Conservation (phyloP, 2,113 vertebrate genomes). For the Pteronura brasiliensis region DNA sequence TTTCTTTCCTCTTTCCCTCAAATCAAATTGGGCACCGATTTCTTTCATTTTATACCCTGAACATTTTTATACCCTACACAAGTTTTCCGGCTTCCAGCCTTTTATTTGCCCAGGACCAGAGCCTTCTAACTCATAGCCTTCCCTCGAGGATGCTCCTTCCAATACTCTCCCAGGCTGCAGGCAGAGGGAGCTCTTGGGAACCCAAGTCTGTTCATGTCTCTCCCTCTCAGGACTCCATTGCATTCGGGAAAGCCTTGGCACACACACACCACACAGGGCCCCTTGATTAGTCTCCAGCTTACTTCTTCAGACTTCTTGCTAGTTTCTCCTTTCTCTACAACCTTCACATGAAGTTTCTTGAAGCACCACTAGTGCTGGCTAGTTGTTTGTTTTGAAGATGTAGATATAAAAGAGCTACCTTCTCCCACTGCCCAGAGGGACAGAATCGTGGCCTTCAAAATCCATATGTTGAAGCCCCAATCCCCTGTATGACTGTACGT, state of each 20-base stretch:
- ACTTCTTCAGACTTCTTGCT: background rate
- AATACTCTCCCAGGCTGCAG: background rate
- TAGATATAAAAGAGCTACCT: background rate
- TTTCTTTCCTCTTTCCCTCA: background rate
- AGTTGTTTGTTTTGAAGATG: background rate
- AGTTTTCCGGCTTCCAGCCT: background rate
- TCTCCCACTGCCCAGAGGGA: background rate
- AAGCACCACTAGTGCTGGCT: background rate
- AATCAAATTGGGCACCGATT: background rate
- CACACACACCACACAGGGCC: accelerated
- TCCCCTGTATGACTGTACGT: background rate
- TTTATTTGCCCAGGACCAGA: background rate
- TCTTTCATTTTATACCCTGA: conserved; percentile 27
- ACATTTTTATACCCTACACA: background rate
- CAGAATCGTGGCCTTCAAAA: background rate
- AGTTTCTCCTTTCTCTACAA: background rate
- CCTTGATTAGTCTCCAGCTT: background rate
- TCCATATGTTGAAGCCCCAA: background rate
- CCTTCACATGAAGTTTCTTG: background rate
- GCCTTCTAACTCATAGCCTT: background rate
- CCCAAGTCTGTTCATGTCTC: background rate
- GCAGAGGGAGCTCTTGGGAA: background rate
- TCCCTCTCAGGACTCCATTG: background rate
- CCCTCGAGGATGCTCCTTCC: background rate
- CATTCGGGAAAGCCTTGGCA: background rate